Evolutionary conservation across 2,888 invertebrate genomes (phyloP).

Genomic region (Notodonta ziczac): DNA sequence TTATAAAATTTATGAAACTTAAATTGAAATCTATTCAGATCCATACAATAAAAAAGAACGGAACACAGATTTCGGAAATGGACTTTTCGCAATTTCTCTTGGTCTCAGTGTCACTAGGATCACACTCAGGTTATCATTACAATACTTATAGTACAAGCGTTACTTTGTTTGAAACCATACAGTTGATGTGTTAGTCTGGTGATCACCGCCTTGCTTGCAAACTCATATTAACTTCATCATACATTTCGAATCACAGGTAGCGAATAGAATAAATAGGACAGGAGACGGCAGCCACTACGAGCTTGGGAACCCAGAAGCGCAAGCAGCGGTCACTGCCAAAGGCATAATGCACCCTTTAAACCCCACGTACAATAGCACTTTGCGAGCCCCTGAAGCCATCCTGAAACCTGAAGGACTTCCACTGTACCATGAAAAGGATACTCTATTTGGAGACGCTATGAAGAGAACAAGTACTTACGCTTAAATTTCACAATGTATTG

Average conservation of each 20-base stretch:
- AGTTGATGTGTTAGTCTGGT: too few relatives aligned
- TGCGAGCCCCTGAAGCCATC: slow-evolving; percentile 51
- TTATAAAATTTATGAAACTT: too few relatives aligned
- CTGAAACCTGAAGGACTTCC: slow-evolving; percentile 65
- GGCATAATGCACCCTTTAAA: slow-evolving; percentile 72
- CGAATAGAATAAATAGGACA: slow-evolving; percentile 83
- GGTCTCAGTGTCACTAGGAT: too few relatives aligned
- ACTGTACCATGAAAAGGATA: slow-evolving; percentile 65
- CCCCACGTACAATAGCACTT: slow-evolving; percentile 63
- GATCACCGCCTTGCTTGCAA: too few relatives aligned
- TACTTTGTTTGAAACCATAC: too few relatives aligned
- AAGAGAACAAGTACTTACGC: slow-evolving; percentile 11
- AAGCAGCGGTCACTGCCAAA: slow-evolving; percentile 54
- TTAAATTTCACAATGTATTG: neutral
- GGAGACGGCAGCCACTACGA: slow-evolving; percentile 87
- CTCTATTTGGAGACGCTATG: slow-evolving; percentile 38
- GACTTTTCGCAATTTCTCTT: too few relatives aligned
- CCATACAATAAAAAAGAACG: too few relatives aligned
- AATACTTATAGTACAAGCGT: too few relatives aligned
- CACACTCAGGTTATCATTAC: too few relatives aligned
- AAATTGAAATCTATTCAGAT: too few relatives aligned
- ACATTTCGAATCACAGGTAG: slow-evolving; percentile 59
- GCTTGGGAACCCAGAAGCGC: slow-evolving; percentile 71
- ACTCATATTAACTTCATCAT: neutral
- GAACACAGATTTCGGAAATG: too few relatives aligned